phyloP scores from a whole-genome alignment of 2,113 vertebrate genomes.

The Progne subis region DNA sequence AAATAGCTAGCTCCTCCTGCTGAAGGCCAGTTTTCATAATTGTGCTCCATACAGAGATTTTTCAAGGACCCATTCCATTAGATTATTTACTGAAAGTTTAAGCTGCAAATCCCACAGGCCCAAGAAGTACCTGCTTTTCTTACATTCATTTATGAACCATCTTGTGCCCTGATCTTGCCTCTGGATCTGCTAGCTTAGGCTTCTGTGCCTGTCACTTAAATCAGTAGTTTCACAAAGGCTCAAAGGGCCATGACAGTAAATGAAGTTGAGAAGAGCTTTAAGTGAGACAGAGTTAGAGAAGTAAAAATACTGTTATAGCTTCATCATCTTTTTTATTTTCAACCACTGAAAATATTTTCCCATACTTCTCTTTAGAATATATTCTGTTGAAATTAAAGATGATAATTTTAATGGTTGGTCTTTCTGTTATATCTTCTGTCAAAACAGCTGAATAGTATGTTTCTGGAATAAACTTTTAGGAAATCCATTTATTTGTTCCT shows the following conservation, averaged over 20 bases:
- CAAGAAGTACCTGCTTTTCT: background rate
- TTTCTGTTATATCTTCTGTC: background rate
- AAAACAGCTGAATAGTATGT: background rate
- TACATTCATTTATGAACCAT: conserved; percentile 32
- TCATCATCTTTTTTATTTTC: background rate
- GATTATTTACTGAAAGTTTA: background rate
- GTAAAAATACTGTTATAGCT: background rate
- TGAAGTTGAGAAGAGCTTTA: background rate
- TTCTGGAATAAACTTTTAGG: background rate
- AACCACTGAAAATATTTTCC: background rate
- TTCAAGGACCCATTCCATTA: fast-evolving
- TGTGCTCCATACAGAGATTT: background rate
- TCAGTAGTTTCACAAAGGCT: background rate
- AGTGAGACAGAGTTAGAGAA: background rate
- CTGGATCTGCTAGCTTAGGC: background rate
- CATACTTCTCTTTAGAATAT: background rate
- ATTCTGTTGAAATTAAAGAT: background rate
- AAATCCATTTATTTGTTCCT: background rate
- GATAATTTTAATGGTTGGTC: background rate
- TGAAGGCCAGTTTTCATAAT: background rate
- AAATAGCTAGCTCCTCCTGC: background rate
- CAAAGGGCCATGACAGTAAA: background rate
- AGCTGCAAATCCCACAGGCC: background rate
- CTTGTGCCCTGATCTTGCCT: conserved; percentile 22
- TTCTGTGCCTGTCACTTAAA: conserved; percentile 20